Evolutionary conservation across 1,140 invertebrate genomes (phyloP).

Genomic region (Papilio glaucus): DNA sequence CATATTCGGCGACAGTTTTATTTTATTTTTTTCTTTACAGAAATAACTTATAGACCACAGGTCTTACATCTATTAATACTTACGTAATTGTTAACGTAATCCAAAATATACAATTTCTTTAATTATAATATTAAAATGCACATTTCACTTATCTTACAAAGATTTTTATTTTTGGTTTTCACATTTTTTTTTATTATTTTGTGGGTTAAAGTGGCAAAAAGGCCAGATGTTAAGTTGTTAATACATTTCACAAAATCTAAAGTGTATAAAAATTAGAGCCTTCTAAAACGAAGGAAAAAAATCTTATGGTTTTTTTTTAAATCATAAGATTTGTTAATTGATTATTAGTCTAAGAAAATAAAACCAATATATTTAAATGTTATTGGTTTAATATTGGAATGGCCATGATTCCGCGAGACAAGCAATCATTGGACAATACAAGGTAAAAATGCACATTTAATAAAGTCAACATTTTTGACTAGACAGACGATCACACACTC

Average conservation of each 20-base stretch:
- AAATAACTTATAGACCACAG: slow-evolving; percentile 76
- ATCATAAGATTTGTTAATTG: slow-evolving; percentile 21
- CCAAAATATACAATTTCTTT: slow-evolving; percentile 23
- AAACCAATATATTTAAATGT: slow-evolving; percentile 22
- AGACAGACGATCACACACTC: slow-evolving; percentile 73
- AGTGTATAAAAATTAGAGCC: slow-evolving; percentile 47
- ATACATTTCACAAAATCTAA: slow-evolving; percentile 23
- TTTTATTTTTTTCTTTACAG: slow-evolving; percentile 47
- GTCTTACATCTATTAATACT: slow-evolving; percentile 69
- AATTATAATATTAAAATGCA: slow-evolving; percentile 34
- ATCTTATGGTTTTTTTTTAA: slow-evolving; percentile 38
- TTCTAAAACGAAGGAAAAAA: slow-evolving; percentile 73
- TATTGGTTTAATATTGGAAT: slow-evolving; percentile 32
- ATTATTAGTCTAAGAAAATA: slow-evolving; percentile 25
- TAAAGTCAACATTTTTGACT: slow-evolving; percentile 62
- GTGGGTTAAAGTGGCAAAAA: background rate
- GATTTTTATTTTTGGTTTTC: slow-evolving; percentile 32
- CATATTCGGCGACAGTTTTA: slow-evolving; percentile 42
- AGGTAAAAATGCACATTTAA: slow-evolving; percentile 58
- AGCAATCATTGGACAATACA: slow-evolving; percentile 11
- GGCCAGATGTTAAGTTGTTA: slow-evolving; percentile 11
- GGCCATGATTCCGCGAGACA: slow-evolving; percentile 17
- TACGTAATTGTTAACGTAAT: slow-evolving; percentile 46
- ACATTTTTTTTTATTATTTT: slow-evolving; percentile 22
- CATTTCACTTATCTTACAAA: slow-evolving; percentile 25